phyloP scores from a whole-genome alignment of 2,797 vertebrate genomes.

The Squalus acanthias region DNA sequence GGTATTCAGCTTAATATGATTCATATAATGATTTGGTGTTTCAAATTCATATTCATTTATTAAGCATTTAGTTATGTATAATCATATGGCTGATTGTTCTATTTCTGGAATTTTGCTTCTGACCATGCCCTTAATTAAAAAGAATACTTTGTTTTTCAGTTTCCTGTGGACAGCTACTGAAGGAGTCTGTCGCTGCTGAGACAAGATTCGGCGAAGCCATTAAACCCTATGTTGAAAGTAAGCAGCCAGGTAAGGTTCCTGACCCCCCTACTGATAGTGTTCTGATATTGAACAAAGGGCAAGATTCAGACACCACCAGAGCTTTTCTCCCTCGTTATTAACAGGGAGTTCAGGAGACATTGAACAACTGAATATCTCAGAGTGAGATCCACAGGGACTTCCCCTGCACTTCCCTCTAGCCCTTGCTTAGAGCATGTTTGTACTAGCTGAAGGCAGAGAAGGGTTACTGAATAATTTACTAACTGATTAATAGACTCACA shows the following conservation, averaged over 20 bases:
- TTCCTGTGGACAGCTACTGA: slow-evolving; percentile 73
- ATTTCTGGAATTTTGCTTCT: slow-evolving; percentile 34
- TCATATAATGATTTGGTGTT: background rate
- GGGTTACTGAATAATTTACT: slow-evolving; percentile 98
- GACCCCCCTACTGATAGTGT: slow-evolving; percentile 42
- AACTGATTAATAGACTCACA: slow-evolving; percentile 99
- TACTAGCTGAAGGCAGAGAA: slow-evolving; percentile 82
- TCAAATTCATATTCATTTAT: background rate
- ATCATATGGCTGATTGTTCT: slow-evolving; percentile 11
- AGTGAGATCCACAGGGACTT: slow-evolving; percentile 69
- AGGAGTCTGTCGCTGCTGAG: slow-evolving; percentile 66
- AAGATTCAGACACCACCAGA: slow-evolving; percentile 35
- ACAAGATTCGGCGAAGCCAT: slow-evolving; percentile 62
- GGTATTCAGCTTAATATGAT: background rate
- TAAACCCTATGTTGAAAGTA: slow-evolving; percentile 62
- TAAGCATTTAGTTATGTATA: background rate
- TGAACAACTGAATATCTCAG: slow-evolving; percentile 49
- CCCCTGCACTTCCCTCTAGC: slow-evolving; percentile 54
- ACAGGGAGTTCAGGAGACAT: slow-evolving; percentile 47
- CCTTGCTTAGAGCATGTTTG: slow-evolving; percentile 70
- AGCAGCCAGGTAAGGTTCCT: slow-evolving; percentile 62
- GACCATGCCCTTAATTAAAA: slow-evolving; percentile 41
- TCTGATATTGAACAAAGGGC: slow-evolving; percentile 55
- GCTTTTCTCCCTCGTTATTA: slow-evolving; percentile 49
- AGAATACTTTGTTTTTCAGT: slow-evolving; percentile 58